A percentile compares a stretch with the other conserved stretches of the same genome.
Conservation (phyloP, 2,113 vertebrate genomes). For the Struthio camelus region DNA sequence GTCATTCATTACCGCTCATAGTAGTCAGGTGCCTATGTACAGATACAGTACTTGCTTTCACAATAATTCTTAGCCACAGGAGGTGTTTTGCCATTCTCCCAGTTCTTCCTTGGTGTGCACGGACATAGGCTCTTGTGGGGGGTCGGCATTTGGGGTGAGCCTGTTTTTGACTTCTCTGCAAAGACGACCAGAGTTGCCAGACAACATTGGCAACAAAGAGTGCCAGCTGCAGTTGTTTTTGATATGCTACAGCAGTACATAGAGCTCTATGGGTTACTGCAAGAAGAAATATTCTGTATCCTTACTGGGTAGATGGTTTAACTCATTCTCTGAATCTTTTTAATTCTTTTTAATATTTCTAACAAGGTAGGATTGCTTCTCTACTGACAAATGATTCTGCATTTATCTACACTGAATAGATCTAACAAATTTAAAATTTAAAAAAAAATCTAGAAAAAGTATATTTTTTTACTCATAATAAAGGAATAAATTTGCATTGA, state of each 20-base stretch:
- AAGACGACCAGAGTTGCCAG: not conserved
- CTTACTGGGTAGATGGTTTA: not conserved
- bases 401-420: not conserved
- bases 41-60: not conserved
- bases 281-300: not conserved
- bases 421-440: not conserved
- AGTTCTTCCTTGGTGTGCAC: not conserved
- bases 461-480: not conserved
- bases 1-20: not conserved
- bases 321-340: not conserved
- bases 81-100: not conserved
- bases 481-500: not conserved
- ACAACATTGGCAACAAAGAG: not conserved
- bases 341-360: not conserved
- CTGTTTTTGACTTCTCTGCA: not conserved
- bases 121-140: not conserved
- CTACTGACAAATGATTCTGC: not conserved
- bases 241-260: not conserved
- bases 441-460: not conserved
- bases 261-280: not conserved
- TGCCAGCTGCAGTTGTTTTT: not conserved
- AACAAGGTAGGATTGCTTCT: not conserved
- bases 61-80: not conserved
- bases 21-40: rapidly evolving
- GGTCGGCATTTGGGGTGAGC: not conserved